Base-by-base conservation (phyloP, 2,113 vertebrate species). In the Condylura cristata region DNA sequence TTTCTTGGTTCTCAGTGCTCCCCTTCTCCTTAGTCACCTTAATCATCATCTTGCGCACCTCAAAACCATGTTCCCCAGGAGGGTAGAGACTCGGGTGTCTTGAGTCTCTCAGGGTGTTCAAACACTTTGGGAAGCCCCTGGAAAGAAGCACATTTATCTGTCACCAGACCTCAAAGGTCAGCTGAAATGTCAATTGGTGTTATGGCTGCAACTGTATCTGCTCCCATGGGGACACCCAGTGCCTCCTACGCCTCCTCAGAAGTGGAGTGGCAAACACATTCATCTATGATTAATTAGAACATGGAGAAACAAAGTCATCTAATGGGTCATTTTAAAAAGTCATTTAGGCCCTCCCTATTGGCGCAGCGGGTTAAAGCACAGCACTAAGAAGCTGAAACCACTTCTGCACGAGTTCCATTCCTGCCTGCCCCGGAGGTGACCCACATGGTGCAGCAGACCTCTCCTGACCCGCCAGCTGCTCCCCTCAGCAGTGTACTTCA, bases 81-180 rank as follows among this genome's bases (percentile, higher is more conserved):
- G 76, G 86, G 34, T 26, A 63, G 61, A 46, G 51, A 53, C 51
- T 16, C 41, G 76, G 39, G 39, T 56, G 56, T 75, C 37, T 63
- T 46, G 60, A 28, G 18, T 76, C 53, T 94, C 95, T 70, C 53
- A 44, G 37, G 48, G 63, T 70, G 86, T 93, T 95, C 86, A 96
- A 86, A 91, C 48, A 22, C 72, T 90, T 92, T 0, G 0, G 51
- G 46, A 89, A 44, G 68, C 70, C 39, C n/a, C 71, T 56, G 39
- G 61, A 46, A 71, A 95, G 63, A 70, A 82, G 39, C 16, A 32
- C 30, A 79, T 91, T 89, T 86, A 75, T 75, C 86, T 30, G 26
- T 79, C 75, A 90, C 63, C 58, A 91, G 84, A 86, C n/a, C 78
- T 96, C 91, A 97, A 95, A 95, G 96, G 93, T 89, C 95, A 95